Evolutionary conservation across 2,888 invertebrate genomes (phyloP), one percentile per base, ranked within the genome.

Genomic region (Caenorhabditis sinica): DNA sequence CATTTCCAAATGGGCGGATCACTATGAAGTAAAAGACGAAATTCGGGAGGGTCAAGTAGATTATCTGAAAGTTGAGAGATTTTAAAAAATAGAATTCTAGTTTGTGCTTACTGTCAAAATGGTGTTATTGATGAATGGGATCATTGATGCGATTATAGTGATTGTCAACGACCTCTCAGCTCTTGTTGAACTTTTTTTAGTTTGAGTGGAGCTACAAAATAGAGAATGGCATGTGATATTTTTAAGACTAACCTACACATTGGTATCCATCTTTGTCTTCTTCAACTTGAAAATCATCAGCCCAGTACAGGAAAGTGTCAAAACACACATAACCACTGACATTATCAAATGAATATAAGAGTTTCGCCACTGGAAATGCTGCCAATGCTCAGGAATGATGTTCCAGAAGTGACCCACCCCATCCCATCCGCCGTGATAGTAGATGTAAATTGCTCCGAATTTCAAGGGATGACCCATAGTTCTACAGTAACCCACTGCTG

Each of bases 1-100:
- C 80, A 49, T 73, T 80, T 56, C 80, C 80, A 45, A 80, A 73
- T 23, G 80, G 80, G 3, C 80, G 80, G n/a, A 73, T 40, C 2
- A 80, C 43, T 36, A 73, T 80, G 20, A 80, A 53, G 25, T 73
- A 80, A 58, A 56, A 65, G 13, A 72, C 73, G n/a, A 73, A 56
- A 5, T 73, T 49, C 5, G 72, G 80, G 4, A 65, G 23, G 3
- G 43, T 73, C 3, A 73, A 33, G 60, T 72, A 73, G 58, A 80
- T 56, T 17, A 69, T 33, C 79, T 79, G 30, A 49, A 76, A 11
- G n/a, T n/a, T n/a, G 6, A 36, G 6, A 36, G 11, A 36, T 11
- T 28, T 30, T 58, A 58, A 30, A 58, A 8, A 17, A 30, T 36
- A 20, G 20, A 20, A n/a, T 9, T 36, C 9, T 9, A 36, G 33